Conservation (phyloP, 2,797 vertebrate genomes). For the Sebastes wilsoni region DNA sequence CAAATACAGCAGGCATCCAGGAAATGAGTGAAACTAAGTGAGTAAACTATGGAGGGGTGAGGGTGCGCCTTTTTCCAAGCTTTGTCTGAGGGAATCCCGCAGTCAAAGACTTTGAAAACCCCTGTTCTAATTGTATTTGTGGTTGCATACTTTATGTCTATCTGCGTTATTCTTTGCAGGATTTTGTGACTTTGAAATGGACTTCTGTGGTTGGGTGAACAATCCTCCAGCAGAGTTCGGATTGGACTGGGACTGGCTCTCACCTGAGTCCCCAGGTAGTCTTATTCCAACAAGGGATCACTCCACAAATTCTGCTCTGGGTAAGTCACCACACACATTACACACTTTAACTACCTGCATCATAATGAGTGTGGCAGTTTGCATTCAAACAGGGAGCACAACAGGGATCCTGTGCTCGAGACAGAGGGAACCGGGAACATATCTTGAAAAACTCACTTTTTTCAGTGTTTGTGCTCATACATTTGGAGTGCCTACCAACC, state of each 20-base stretch:
- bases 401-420: neutral
- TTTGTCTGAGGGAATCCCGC: no score
- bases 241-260: constrained; percentile 81
- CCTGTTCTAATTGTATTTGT: neutral
- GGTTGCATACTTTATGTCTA: neutral
- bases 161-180: constrained; percentile 61
- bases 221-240: constrained; percentile 46
- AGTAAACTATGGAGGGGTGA: no score
- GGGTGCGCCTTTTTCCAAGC: no score
- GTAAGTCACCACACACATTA: constrained; percentile 44
- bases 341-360: neutral
- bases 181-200: constrained; percentile 86
- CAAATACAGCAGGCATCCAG: no score
- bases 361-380: neutral
- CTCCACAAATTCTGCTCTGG: constrained; percentile 74
- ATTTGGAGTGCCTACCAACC: no score
- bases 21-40: no score
- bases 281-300: constrained; percentile 64
- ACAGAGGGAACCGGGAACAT: neutral
- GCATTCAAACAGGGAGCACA: neutral
- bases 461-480: no score
- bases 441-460: no score
- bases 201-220: constrained; percentile 81
- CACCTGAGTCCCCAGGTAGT: accelerated
- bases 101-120: no score